phyloP scores from a whole-genome alignment of 1,140 invertebrate genomes.

The Calosoma granatense region DNA sequence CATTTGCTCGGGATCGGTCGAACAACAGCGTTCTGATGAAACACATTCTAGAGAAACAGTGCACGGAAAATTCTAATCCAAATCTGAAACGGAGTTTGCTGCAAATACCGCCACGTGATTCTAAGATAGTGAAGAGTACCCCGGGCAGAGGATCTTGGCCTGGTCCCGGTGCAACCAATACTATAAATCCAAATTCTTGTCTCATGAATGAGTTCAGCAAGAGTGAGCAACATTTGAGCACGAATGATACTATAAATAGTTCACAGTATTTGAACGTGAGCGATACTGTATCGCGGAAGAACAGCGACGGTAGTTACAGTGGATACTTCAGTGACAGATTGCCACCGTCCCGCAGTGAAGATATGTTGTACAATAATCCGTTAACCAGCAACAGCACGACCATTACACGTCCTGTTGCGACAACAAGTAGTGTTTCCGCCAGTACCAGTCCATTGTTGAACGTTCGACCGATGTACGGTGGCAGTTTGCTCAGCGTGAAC shows the following conservation, averaged over 20 bases:
- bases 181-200: slow-evolving; percentile 35
- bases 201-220: slow-evolving; percentile 67
- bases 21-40: slow-evolving; percentile 29
- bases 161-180: slow-evolving; percentile 54
- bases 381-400: slow-evolving; percentile 26
- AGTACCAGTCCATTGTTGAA: slow-evolving; percentile 55
- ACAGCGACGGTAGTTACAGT: slow-evolving; percentile 46
- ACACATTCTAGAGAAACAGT: slow-evolving; percentile 19
- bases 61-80: slow-evolving; percentile 26
- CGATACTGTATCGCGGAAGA: slow-evolving; percentile 46
- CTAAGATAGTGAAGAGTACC: slow-evolving; percentile 63
- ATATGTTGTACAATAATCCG: slow-evolving; percentile 51
- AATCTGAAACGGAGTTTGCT: slow-evolving; percentile 40
- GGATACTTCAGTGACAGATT: slow-evolving; percentile 43
- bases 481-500: slow-evolving; percentile 45
- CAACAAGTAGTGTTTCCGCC: slow-evolving; percentile 47
- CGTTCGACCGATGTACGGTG: slow-evolving; percentile 48
- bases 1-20: slow-evolving; percentile 74
- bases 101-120: slow-evolving; percentile 59
- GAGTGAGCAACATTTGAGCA: slow-evolving; percentile 66
- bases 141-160: slow-evolving; percentile 73
- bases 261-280: slow-evolving; percentile 42
- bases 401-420: slow-evolving; percentile 33
- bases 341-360: slow-evolving; percentile 66
- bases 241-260: slow-evolving; percentile 37